Conservation (phyloP, 2,113 vertebrate genomes). For the Mohoua ochrocephala region DNA sequence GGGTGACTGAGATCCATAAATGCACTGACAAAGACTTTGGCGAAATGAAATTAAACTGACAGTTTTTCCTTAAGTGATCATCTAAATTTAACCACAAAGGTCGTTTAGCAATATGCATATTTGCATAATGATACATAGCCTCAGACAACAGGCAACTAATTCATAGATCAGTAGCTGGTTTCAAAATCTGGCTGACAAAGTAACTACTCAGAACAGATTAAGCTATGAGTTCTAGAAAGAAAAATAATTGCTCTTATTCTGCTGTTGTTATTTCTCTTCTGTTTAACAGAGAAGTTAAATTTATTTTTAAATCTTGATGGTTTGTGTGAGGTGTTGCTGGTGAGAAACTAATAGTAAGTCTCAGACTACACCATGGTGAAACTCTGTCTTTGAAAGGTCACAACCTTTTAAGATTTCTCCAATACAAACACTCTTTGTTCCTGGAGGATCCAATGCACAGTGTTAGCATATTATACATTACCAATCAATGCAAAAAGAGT, state of each 20-base stretch:
- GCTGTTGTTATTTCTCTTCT: background rate
- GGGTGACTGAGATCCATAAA: background rate
- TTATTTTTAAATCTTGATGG: background rate
- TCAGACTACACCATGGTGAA: background rate
- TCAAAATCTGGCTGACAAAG: background rate
- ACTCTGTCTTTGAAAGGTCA: background rate
- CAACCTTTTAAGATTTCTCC: background rate
- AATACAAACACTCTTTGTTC: background rate
- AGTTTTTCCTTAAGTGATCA: background rate
- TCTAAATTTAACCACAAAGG: conserved; percentile 27
- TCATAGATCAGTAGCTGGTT: background rate
- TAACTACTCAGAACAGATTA: background rate
- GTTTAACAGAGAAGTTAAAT: background rate
- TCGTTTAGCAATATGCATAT: background rate
- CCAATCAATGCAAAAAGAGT: background rate
- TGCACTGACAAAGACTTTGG: background rate
- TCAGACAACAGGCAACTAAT: background rate
- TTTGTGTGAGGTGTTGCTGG: background rate
- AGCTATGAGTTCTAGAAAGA: background rate
- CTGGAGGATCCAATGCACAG: background rate
- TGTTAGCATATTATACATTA: background rate
- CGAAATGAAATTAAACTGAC: background rate
- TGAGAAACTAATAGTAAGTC: background rate
- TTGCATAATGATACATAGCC: background rate
- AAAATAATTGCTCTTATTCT: background rate